phyloP scores from a whole-genome alignment of 2,888 invertebrate species.

The Clostera curtula region DNA sequence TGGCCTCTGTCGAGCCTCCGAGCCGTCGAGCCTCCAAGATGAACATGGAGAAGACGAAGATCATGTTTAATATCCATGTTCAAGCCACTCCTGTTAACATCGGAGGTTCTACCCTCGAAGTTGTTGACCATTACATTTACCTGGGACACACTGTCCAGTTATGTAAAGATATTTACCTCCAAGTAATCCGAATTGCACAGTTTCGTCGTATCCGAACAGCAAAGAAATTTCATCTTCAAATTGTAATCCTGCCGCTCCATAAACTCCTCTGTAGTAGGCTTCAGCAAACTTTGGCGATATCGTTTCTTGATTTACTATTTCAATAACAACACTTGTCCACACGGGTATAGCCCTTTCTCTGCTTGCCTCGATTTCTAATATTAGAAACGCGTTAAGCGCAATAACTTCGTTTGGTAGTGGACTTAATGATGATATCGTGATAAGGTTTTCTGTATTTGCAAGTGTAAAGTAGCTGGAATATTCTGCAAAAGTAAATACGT shows the following conservation, averaged over 20 bases:
- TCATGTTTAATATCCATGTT: too few species aligned
- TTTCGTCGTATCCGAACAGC: constrained; percentile 32
- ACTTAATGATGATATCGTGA: constrained; percentile 22
- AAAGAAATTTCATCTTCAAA: constrained; percentile 31
- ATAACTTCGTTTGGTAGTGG: constrained; percentile 25
- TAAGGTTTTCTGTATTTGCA: constrained; percentile 18
- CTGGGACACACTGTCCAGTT: too few species aligned
- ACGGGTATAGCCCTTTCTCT: constrained; percentile 38
- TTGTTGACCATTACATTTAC: too few species aligned
- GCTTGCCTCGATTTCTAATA: constrained; percentile 43
- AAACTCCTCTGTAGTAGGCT: constrained; percentile 36
- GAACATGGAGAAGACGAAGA: too few species aligned
- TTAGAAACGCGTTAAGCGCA: constrained; percentile 29
- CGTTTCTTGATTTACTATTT: constrained; percentile 26
- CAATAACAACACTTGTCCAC: constrained; percentile 33
- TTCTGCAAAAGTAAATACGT: constrained; percentile 28
- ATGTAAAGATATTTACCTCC: constrained; percentile 33
- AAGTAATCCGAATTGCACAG: constrained; percentile 30
- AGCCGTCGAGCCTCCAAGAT: too few species aligned
- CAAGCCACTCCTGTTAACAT: too few species aligned
- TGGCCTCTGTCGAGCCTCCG: too few species aligned
- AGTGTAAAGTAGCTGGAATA: constrained; percentile 26
- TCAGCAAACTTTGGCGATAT: constrained; percentile 30
- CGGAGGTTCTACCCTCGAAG: too few species aligned
- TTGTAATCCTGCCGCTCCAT: constrained; percentile 23